phyloP scores from a whole-genome alignment of 1,140 invertebrate genomes.

The Vanessa atalanta region DNA sequence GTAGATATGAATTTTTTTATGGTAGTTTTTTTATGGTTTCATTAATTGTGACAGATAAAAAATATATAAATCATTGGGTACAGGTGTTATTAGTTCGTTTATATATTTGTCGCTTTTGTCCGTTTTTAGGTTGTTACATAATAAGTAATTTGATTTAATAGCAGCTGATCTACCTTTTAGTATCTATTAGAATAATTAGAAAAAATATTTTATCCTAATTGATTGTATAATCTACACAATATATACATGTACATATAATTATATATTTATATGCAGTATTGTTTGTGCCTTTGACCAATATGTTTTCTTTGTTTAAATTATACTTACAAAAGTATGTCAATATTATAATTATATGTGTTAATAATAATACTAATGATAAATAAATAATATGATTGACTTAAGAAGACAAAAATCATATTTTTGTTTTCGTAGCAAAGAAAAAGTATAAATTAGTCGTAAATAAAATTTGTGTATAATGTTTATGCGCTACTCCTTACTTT shows the following conservation, averaged over 20 bases:
- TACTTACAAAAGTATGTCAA: too few species aligned
- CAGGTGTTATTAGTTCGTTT: neutral
- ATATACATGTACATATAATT: too few species aligned
- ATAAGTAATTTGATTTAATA: conserved; percentile 2
- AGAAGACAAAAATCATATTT: too few species aligned
- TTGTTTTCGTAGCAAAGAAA: too few species aligned
- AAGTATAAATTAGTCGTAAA: too few species aligned
- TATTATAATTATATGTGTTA: too few species aligned
- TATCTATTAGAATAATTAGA: neutral
- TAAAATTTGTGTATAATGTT: too few species aligned
- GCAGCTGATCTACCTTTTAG: neutral
- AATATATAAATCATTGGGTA: conserved; percentile 3
- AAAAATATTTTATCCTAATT: neutral
- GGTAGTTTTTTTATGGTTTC: too few species aligned
- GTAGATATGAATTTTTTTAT: conserved; percentile 21
- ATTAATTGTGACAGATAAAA: conserved; percentile 18
- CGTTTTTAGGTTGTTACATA: neutral
- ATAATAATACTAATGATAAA: too few species aligned
- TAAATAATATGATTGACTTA: too few species aligned
- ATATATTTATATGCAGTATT: neutral
- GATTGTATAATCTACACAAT: neutral
- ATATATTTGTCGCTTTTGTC: conserved; percentile 4
- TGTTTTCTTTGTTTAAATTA: too few species aligned
- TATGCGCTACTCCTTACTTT: too few species aligned
- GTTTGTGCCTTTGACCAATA: neutral